phyloP scores from a whole-genome alignment of 2,113 vertebrate species.

The Microcebus murinus region DNA sequence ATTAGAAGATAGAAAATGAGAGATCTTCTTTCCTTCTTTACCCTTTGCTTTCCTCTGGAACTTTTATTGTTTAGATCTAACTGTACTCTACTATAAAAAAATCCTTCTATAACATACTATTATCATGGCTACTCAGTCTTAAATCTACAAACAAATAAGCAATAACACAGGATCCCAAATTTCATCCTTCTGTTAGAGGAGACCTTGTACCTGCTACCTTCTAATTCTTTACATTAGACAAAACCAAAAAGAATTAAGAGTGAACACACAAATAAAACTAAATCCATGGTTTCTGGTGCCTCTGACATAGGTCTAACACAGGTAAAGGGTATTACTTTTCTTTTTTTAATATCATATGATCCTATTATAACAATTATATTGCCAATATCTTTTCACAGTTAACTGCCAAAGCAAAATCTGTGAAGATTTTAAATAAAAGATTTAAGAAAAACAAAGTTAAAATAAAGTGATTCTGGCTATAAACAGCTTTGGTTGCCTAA shows the following conservation, averaged over 20 bases:
- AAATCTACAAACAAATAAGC: slow-evolving; percentile 34
- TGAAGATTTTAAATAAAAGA: slow-evolving; percentile 16
- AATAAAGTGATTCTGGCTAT: neutral
- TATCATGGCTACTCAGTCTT: neutral
- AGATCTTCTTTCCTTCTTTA: slow-evolving; percentile 12
- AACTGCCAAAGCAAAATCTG: slow-evolving; percentile 42
- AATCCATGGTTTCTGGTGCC: neutral
- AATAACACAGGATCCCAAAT: slow-evolving; percentile 29
- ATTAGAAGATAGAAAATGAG: slow-evolving; percentile 30
- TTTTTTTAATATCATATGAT: neutral
- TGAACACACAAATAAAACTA: neutral
- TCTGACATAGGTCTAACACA: neutral
- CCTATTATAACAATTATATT: neutral
- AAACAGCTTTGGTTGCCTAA: slow-evolving; percentile 30
- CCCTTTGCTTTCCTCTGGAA: neutral
- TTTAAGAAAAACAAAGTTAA: slow-evolving; percentile 25
- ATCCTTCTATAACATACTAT: neutral
- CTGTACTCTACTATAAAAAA: neutral
- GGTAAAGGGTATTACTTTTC: neutral
- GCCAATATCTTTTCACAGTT: slow-evolving; percentile 39
- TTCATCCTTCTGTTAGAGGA: slow-evolving; percentile 36
- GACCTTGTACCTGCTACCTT: neutral
- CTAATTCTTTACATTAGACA: neutral
- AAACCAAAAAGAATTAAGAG: neutral
- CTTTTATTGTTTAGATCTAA: slow-evolving; percentile 18